These are phyloP conservation scores for Acleris literana DNA, from an alignment of 2,888 invertebrate genomes.

Conservation along the genomic window DNA sequence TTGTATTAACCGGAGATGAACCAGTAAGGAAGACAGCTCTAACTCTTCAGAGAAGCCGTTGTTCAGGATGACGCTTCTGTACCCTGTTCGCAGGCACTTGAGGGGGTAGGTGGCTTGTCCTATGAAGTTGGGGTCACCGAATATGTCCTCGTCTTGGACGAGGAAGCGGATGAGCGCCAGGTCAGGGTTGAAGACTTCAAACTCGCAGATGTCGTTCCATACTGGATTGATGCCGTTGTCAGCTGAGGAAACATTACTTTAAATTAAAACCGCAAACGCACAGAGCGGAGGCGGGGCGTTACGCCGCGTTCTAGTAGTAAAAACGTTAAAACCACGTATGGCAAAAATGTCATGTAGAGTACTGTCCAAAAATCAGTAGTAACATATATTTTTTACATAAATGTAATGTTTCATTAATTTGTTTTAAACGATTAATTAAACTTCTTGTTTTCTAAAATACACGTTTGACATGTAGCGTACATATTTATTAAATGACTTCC, in stretches of 20 bases:
- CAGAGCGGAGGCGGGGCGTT: no score
- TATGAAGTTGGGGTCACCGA: conserved; percentile 97
- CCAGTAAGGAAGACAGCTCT: conserved; percentile 94
- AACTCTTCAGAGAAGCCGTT: conserved; percentile 96
- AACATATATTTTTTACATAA: no score
- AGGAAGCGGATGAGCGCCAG: conserved; percentile 93
- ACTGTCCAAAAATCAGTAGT: no score
- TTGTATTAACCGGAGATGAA: conserved; percentile 80
- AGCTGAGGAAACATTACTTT: conserved; percentile 71
- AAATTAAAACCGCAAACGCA: no score
- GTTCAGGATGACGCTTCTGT: conserved; percentile 94
- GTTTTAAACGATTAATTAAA: no score
- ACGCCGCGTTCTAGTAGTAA: no score
- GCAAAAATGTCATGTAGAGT: no score
- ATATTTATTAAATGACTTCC: no score
- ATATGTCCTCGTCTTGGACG: conserved; percentile 98
- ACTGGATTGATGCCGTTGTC: conserved; percentile 97
- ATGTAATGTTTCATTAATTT: no score
- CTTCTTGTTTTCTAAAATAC: no score
- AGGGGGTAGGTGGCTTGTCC: conserved; percentile 98
- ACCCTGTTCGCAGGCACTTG: conserved; percentile 91
- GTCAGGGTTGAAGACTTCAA: conserved; percentile 91
- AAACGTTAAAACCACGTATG: no score
- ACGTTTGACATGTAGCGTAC: no score
- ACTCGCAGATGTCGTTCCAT: conserved; percentile 95